These are phyloP conservation scores for Hydrozoanthus tunicans DNA, from an alignment of 64 coral and sea anemone species.

Conservation along the genomic window DNA sequence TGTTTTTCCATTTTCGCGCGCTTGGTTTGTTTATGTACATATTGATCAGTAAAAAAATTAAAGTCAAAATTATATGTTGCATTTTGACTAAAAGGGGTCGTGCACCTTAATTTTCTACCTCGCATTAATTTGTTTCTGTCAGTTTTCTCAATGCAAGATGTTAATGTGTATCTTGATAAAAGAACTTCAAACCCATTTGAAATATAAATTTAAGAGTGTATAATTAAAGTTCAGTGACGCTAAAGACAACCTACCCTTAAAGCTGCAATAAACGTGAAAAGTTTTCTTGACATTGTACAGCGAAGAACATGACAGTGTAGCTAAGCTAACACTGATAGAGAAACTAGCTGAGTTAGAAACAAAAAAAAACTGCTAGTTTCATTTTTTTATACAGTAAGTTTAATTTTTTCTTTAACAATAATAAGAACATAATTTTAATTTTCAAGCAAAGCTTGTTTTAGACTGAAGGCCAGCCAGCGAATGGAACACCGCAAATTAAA, in stretches of 20 bases:
- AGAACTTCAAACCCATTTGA: too few species aligned
- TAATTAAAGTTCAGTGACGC: too few species aligned
- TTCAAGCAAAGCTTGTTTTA: neutral
- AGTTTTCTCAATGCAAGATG: neutral
- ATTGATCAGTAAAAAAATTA: conserved; percentile 7
- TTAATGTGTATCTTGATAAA: neutral
- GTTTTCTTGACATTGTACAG: too few species aligned
- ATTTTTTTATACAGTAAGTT: too few species aligned
- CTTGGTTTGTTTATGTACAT: conserved; percentile 9
- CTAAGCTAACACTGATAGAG: too few species aligned
- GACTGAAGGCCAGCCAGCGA: neutral
- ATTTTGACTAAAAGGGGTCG: conserved; percentile 2
- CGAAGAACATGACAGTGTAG: too few species aligned
- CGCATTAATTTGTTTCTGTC: neutral
- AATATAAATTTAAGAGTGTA: too few species aligned
- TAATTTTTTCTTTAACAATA: neutral
- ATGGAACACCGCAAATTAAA: neutral
- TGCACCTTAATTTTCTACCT: neutral
- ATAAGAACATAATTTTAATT: neutral
- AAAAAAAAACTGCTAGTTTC: too few species aligned
- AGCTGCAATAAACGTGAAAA: too few species aligned
- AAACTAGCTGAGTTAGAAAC: too few species aligned
- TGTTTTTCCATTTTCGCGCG: neutral
- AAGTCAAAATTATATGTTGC: neutral
- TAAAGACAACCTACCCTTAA: too few species aligned